Base-by-base conservation (phyloP, 1,140 invertebrate genomes). In the Heliconius hermathena region DNA sequence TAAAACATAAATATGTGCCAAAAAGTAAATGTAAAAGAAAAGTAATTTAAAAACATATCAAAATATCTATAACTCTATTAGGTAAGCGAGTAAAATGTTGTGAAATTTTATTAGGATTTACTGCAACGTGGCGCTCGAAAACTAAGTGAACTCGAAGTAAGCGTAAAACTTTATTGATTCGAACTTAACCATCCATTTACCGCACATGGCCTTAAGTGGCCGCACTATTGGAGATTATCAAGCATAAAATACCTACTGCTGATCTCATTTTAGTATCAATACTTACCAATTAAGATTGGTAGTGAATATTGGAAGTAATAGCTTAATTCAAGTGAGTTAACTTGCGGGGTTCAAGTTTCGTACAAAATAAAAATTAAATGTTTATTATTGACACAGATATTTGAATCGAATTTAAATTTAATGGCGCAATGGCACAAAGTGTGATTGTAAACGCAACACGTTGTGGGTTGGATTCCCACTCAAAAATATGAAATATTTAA, bases 101-200 rank as follows among this genome's bases (percentile, higher is more conserved):
- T 26, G 22, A 26, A 66, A 66, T 66, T 66, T 66, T 66, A 66
- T 66, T 66, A 66, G 22, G 8, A 66, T 29, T 66, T 66, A 29
- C 22, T 29, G 60, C 60, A 13, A 66, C 60, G 60, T 66, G 22
- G 60, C 22, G 1, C 26, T 26, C 26, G 26, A 66, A 66, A 26
- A 66, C 60, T 29, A 3, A 13, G 60, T 13, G 60, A 66, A 66
- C 22, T 9, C n/a, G 60, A 66, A 66, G 54, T 66, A 66, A 66
- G 22, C 60, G 22, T 66, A 66, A 66, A 66, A 26, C 60, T 66
- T 66, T 66, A 66, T 66, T 66, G 60, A 66, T 66, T 66, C 26
- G 11, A 66, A 66, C 60, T 66, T 66, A 66, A 16, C 60, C 60
- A 66, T 66, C 3, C 26, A 29, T 66, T 26, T 26, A 66, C 60